Conservation (phyloP, 1,140 invertebrate species). For the Drosophila setifemur region DNA sequence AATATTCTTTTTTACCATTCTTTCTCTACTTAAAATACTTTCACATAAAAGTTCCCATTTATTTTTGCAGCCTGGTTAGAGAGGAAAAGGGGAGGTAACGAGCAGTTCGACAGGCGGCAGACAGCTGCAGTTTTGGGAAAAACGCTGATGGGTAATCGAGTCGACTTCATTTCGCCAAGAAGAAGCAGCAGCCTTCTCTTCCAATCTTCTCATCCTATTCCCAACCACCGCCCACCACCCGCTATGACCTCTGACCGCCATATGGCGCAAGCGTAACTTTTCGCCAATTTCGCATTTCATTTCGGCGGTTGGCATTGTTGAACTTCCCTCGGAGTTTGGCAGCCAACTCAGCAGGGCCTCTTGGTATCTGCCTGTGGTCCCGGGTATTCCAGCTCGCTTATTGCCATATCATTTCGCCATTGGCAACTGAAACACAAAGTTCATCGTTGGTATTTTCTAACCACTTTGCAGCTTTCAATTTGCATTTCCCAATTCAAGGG, state of each 20-base stretch:
- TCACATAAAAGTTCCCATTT: too few species aligned
- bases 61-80: neutral
- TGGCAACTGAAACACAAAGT: constrained; percentile 60
- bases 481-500: constrained; percentile 30
- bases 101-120: constrained; percentile 44
- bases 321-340: constrained; percentile 22
- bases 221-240: neutral
- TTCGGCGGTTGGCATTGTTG: constrained; percentile 57
- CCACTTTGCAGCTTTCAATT: constrained; percentile 43
- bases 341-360: neutral
- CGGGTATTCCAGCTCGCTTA: constrained; percentile 10
- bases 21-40: too few species aligned
- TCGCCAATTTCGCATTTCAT: constrained; percentile 58
- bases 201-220: neutral
- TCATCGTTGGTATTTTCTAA: constrained; percentile 40
- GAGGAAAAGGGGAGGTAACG: neutral
- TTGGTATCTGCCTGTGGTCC: neutral
- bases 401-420: constrained; percentile 49
- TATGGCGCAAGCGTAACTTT: constrained; percentile 54
- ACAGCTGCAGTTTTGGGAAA: constrained; percentile 67
- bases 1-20: too few species aligned
- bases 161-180: constrained; percentile 60
- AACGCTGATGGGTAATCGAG: constrained; percentile 69
- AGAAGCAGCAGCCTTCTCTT: neutral
- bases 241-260: neutral